Percentiles rank a stretch among this genome's conserved stretches.
These are phyloP conservation scores for Apis cerana DNA, from an alignment of 1,140 invertebrate genomes.

Conservation along the genomic window DNA sequence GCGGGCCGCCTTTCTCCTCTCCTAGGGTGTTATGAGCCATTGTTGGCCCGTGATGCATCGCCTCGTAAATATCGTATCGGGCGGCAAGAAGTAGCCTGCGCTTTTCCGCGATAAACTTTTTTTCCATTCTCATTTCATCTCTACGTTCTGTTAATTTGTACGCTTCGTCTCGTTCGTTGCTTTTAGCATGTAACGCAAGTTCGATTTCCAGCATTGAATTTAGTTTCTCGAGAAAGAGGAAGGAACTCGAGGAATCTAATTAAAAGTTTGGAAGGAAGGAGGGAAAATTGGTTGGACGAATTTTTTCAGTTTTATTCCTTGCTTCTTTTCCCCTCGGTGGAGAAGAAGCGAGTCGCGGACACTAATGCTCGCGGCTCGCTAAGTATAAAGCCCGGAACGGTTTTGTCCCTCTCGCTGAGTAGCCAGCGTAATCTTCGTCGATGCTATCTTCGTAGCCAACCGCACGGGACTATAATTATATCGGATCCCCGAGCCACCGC, in stretches of 20 bases:
- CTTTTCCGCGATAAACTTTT: conserved; percentile 70
- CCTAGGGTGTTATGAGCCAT: conserved; percentile 77
- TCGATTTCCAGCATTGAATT: no score
- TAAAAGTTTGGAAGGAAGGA: no score
- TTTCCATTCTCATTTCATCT: no score
- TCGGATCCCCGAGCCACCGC: conserved; percentile 73
- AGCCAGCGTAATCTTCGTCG: conserved; percentile 65
- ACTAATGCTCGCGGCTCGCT: conserved; percentile 60
- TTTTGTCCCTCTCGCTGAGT: conserved; percentile 57
- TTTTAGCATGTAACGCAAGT: no score
- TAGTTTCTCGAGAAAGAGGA: no score
- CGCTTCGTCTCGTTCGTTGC: no score
- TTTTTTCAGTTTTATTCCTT: no score
- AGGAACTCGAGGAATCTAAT: no score
- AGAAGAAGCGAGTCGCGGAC: not conserved
- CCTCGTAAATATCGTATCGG: conserved; percentile 80
- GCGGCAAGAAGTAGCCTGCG: conserved; percentile 72
- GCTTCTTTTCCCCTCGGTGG: not conserved
- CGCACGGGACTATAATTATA: conserved; percentile 74
- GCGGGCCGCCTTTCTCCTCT: conserved; percentile 66
- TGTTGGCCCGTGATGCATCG: conserved; percentile 79
- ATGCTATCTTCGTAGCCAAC: conserved; percentile 65
- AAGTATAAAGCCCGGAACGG: conserved; percentile 56
- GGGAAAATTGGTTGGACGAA: no score
- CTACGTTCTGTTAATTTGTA: no score